These are phyloP conservation scores for Synergus itoensis DNA, from an alignment of 2,888 invertebrate genomes.

Conservation along the genomic window DNA sequence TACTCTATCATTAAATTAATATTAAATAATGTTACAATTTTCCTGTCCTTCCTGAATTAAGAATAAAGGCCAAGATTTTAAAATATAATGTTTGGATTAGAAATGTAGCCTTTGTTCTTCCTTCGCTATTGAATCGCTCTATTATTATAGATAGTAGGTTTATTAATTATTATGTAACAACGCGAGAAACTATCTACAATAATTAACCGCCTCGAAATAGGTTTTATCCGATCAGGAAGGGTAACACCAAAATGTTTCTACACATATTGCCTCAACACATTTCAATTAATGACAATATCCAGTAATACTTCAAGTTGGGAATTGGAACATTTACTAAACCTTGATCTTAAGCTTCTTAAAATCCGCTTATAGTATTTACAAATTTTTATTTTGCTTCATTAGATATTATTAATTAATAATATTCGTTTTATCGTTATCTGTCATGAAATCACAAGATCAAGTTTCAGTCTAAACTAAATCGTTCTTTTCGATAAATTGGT, in stretches of 20 bases:
- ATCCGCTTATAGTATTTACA: neutral
- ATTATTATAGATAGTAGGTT: neutral
- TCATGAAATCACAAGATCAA: neutral
- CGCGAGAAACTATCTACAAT: neutral
- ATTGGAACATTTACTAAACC: neutral
- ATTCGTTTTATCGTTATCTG: neutral
- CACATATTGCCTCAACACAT: neutral
- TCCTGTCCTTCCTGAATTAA: neutral
- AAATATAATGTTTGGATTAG: neutral
- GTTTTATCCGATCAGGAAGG: neutral
- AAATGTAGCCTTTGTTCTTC: conserved; percentile 1
- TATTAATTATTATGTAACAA: neutral
- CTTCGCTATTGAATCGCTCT: neutral
- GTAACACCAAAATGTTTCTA: neutral
- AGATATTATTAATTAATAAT: neutral
- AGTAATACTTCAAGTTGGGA: neutral
- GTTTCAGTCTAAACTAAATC: neutral
- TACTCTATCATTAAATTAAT: neutral
- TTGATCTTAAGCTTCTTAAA: neutral
- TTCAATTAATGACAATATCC: neutral
- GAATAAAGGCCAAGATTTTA: neutral
- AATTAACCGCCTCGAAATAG: neutral
- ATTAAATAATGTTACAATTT: neutral
- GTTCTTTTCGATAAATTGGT: neutral
- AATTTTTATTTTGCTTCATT: neutral